Conservation (phyloP, 2,113 vertebrate species). For the Sceloporus tristichus region DNA sequence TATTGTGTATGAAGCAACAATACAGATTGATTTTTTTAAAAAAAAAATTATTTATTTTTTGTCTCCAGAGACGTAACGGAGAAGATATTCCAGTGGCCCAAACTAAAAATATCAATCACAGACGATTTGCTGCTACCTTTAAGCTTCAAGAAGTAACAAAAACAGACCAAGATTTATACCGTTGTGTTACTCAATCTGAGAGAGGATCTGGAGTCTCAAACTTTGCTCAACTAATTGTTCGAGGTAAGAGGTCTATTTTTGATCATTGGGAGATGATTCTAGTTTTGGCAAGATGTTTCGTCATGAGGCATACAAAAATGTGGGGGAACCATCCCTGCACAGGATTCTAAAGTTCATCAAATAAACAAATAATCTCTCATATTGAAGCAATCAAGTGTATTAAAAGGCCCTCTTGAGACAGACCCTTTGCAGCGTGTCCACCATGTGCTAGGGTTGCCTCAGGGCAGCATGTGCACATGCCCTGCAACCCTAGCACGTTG, state of each 20-base stretch:
- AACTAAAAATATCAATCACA: conserved; percentile 98
- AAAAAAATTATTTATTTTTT: conserved; percentile 23
- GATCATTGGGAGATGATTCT: background rate
- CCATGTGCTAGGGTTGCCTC: no score
- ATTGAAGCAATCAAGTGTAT: background rate
- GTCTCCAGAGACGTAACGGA: conserved; percentile 90
- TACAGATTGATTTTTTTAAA: background rate
- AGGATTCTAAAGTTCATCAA: background rate
- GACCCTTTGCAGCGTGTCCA: no score
- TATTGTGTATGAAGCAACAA: background rate
- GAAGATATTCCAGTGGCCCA: conserved; percentile 96
- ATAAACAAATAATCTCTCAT: background rate
- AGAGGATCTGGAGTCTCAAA: conserved; percentile 97
- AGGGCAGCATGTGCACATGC: no score
- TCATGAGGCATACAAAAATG: background rate
- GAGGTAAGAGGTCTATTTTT: conserved; percentile 82
- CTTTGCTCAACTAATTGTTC: conserved; percentile 95
- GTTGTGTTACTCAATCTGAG: conserved; percentile 97
- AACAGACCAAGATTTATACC: conserved; percentile 95
- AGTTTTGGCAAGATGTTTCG: background rate
- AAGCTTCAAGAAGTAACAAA: conserved; percentile 93
- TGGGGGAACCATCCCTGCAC: background rate
- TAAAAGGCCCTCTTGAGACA: background rate
- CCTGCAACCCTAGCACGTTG: no score
- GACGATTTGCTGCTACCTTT: conserved; percentile 96